phyloP scores from a whole-genome alignment of 2,113 vertebrate genomes.

The Electrona antarctica region DNA sequence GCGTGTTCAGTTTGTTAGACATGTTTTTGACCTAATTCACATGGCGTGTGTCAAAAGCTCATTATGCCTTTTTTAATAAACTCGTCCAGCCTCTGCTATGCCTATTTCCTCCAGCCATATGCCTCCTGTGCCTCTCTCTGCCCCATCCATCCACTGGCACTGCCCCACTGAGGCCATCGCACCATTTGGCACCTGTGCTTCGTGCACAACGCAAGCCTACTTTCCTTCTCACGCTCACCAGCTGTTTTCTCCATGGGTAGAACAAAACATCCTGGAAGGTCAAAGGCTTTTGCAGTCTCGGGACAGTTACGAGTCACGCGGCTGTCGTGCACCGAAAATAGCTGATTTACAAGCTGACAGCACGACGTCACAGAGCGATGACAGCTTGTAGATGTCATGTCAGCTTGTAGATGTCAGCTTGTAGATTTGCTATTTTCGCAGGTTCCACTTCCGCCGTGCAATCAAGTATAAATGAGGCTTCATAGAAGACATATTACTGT shows the following conservation, averaged over 20 bases:
- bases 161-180: slow-evolving; percentile 19
- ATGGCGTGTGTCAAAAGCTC: not conserved
- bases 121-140: slow-evolving; percentile 18
- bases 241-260: slow-evolving; percentile 47
- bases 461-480: no score
- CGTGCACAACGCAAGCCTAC: not conserved
- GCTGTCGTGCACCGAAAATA: no score
- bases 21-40: slow-evolving; percentile 12
- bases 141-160: slow-evolving; percentile 35
- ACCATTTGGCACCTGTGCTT: slow-evolving; percentile 33
- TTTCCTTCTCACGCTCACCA: slow-evolving; percentile 44
- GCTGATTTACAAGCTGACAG: no score
- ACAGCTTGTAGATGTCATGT: no score
- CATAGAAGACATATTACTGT: no score
- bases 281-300: slow-evolving; percentile 12
- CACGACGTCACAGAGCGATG: no score
- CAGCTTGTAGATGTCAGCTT: no score
- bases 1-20: not conserved
- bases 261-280: slow-evolving; percentile 30
- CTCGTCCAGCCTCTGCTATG: slow-evolving; percentile 3
- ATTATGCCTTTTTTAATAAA: not conserved
- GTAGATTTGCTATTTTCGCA: no score
- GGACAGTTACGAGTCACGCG: no score
- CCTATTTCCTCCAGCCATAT: slow-evolving; percentile 30
- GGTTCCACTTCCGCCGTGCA: no score